Evolutionary conservation across 1,140 invertebrate genomes (phyloP).

Genomic region (Sinella curviseta): DNA sequence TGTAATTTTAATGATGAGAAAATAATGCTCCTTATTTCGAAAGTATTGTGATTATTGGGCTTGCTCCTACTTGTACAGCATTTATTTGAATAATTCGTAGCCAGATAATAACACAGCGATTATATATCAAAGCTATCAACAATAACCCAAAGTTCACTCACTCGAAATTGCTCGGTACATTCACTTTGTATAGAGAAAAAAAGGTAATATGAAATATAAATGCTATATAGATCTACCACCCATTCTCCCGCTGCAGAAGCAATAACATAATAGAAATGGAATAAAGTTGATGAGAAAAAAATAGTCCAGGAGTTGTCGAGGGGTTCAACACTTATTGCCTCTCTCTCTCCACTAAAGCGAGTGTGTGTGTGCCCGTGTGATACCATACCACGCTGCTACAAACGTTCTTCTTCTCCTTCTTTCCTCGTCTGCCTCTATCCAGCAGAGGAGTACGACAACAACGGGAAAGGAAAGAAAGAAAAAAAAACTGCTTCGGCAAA

Average conservation of each 20-base stretch:
- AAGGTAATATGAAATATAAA: too few relatives aligned
- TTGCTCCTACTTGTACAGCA: too few relatives aligned
- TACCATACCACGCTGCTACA: neutral
- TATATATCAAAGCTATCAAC: neutral
- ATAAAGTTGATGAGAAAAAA: neutral
- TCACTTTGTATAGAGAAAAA: too few relatives aligned
- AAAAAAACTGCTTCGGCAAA: neutral
- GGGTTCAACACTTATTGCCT: constrained; percentile 12
- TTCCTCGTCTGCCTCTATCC: neutral
- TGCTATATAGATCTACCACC: too few relatives aligned
- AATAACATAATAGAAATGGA: neutral
- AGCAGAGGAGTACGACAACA: too few relatives aligned
- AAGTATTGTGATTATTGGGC: too few relatives aligned
- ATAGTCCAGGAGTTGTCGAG: neutral
- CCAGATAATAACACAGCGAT: neutral
- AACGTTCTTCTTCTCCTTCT: constrained; percentile 2
- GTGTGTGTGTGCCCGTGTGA: neutral
- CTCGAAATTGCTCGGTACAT: neutral
- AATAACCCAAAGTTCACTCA: neutral
- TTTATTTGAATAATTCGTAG: neutral
- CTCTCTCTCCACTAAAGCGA: neutral
- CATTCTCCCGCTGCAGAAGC: neutral
- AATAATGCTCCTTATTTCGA: too few relatives aligned
- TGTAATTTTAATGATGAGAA: too few relatives aligned
- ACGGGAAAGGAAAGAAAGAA: neutral